Conservation (phyloP, 2,888 invertebrate genomes). For the Archips crataeganus region DNA sequence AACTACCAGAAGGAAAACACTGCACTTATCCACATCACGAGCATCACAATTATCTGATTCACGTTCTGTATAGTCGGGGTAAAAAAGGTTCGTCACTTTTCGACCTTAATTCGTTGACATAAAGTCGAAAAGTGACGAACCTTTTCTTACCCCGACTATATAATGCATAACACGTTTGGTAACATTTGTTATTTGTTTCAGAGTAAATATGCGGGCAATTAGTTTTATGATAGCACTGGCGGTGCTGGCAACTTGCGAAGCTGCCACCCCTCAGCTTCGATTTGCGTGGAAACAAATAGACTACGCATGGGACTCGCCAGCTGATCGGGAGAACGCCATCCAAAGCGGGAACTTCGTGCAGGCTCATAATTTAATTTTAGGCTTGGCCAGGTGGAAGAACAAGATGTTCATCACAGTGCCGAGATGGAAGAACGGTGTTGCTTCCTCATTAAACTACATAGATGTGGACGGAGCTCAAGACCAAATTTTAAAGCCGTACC, state of each 20-base stretch:
- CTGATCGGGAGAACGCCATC: constrained; percentile 86
- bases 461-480: constrained; percentile 88
- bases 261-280: constrained; percentile 85
- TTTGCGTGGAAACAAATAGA: constrained; percentile 90
- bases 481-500: constrained; percentile 90
- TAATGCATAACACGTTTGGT: background rate
- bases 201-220: constrained; percentile 63
- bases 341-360: constrained; percentile 86
- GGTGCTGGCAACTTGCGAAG: constrained; percentile 62
- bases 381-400: constrained; percentile 89
- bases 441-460: constrained; percentile 89
- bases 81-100: no score
- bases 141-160: no score
- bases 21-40: constrained; percentile 18
- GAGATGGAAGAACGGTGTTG: constrained; percentile 90
- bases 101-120: no score
- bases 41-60: constrained; percentile 14
- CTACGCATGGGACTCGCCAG: constrained; percentile 88
- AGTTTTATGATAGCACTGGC: constrained; percentile 62
- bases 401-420: constrained; percentile 90
- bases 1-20: background rate
- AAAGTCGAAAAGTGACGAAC: no score
- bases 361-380: constrained; percentile 89
- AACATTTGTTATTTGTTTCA: constrained; percentile 51
- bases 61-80: constrained; percentile 18